Base-by-base conservation (phyloP, 2,888 invertebrate species). In the Orthosia gracilis region DNA sequence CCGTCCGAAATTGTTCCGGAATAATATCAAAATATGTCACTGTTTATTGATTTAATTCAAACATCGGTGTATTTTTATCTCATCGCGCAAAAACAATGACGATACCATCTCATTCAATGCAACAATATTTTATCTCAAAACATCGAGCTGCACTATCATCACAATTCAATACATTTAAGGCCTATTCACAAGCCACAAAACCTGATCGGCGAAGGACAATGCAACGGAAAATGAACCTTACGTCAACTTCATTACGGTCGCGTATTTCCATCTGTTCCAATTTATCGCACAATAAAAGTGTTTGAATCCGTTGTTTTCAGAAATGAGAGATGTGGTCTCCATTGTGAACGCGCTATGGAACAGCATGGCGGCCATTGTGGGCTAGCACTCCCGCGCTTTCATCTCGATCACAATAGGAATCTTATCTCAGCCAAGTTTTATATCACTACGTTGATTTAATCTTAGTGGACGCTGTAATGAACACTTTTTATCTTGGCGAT, bases 211-310 rank as follows among this genome's bases (percentile, higher is more conserved):
- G 59, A 80, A 84, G 75, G 83, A 87, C 84, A 86, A 88, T 83
- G 49, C 80, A 80, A 65, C 40, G 75, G 83, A 86, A 88, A 77
- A 78, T 83, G 76, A 82, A 83, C 82, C 86, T 83, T 85, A 87
- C 79, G 85, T 83, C 79, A 79, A 89, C 83, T 89, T 88, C 86
- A 89, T 91, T 91, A 91, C 87, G 87, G 89, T 90, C 89, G 90
- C 87, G 86, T 88, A 90, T 92, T 91, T 87, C 89, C 91, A 92
- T 92, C 92, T 93, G 93, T 91, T 94, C 93, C 93, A 94, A 94
- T 96, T 95, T 92, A 92, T 90, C 90, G 91, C 88, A 95, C 93
- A 94, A 94, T 95, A 93, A 94, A 94, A 95, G 93, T 94, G 93
- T 92, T 92, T 92, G 90, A 88, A 87, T 90, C 92, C 89, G 92